Evolutionary conservation across 2,113 vertebrate genomes (phyloP).

Genomic region (Dipodomys spectabilis): DNA sequence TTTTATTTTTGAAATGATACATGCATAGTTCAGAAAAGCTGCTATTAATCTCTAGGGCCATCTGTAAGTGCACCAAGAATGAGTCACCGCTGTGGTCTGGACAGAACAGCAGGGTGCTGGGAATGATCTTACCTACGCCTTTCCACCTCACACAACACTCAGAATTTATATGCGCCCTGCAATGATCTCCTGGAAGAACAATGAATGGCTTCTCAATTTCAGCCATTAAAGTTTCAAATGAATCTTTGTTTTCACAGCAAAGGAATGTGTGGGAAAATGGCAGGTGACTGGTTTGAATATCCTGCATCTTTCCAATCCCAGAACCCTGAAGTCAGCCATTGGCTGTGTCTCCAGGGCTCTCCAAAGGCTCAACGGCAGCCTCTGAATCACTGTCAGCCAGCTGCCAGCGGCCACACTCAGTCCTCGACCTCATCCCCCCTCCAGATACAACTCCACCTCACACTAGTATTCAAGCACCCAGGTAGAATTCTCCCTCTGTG

Average conservation of each 20-base stretch:
- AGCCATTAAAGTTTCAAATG: not conserved
- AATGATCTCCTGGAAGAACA: not conserved
- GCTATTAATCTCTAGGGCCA: not conserved
- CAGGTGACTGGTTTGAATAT: not conserved
- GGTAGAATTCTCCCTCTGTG: not conserved
- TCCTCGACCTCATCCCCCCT: not conserved
- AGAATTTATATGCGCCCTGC: not conserved
- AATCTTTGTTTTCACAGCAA: not conserved
- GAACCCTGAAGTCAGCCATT: not conserved
- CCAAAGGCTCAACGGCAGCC: not conserved
- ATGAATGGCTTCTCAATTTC: not conserved
- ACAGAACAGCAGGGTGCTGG: not conserved
- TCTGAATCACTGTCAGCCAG: not conserved
- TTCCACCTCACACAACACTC: not conserved
- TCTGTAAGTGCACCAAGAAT: not conserved
- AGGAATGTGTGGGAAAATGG: not conserved
- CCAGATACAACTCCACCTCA: not conserved
- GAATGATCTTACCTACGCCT: not conserved
- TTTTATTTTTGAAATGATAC: not conserved
- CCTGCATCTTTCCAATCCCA: not conserved
- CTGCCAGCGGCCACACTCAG: not conserved
- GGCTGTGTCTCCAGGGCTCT: not conserved
- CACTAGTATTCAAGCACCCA: not conserved
- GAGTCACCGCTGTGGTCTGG: not conserved
- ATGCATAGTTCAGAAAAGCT: slow-evolving; percentile 3